Percentiles rank a stretch among this genome's conserved stretches.
phyloP scores from a whole-genome alignment of 2,797 vertebrate species.

The Limosa lapponica region DNA sequence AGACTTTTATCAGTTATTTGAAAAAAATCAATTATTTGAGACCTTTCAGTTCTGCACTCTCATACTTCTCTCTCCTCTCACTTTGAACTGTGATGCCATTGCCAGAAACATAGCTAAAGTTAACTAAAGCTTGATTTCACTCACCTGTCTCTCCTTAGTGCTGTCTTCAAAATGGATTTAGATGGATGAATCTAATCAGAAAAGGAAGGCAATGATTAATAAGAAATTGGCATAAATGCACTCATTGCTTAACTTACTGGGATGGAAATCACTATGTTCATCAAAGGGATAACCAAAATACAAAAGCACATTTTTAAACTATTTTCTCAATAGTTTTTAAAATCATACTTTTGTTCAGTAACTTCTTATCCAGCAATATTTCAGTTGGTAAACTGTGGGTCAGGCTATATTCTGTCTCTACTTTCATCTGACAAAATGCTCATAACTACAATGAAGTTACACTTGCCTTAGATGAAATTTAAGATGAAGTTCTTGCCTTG shows the following conservation, averaged over 20 bases:
- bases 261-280: neutral
- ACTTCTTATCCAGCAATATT: neutral
- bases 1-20: neutral
- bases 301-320: neutral
- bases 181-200: neutral
- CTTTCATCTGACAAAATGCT: neutral
- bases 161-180: neutral
- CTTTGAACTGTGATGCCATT: neutral
- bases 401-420: neutral
- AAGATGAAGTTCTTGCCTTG: neutral
- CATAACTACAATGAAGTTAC: neutral
- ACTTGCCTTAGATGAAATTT: neutral
- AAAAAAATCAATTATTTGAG: neutral
- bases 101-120: neutral
- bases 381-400: neutral
- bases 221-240: neutral
- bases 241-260: neutral
- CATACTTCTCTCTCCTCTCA: neutral
- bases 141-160: neutral
- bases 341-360: neutral
- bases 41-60: neutral
- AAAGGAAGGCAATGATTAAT: neutral
- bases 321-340: neutral
- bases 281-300: neutral
- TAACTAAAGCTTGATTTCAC: neutral